Evolutionary conservation across 2,113 vertebrate species (phyloP), one percentile per base, ranked within the genome.

Genomic region (Lonchura striata): DNA sequence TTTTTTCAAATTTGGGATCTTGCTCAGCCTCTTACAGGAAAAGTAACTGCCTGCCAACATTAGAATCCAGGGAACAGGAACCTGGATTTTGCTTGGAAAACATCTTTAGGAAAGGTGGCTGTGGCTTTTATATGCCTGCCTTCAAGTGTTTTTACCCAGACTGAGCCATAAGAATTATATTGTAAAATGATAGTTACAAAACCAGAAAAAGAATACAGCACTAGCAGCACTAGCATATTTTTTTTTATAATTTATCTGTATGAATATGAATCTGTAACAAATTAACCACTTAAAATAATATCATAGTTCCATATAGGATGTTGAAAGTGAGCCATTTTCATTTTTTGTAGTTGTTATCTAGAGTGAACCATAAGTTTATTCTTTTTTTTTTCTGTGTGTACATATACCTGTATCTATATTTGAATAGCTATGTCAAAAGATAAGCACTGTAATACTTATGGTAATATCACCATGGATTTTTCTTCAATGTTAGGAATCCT

Each of bases 1-100:
- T 53, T 90, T 95, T 85, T 86, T 86, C 35, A 64, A n/a, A 56
- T 88, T 83, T 88, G 39, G 41, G 52, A 93, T 92, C 63, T 95
- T 82, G 44, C 59, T 95, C 49, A 89, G 74, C 47, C 44, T 49
- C 7, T 85, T 60, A 39, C 27, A 79, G 77, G 50, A 86, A 77
- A 42, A 92, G n/a, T 71, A 65, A 39, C 24, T 78, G 49, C 9
- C 42, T 86, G 82, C 54, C 90, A 93, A 21, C 33, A 22, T 60
- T 52, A 86, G 52, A 91, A 76, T 86, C 39, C 49, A 69, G 70
- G 23, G 82, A 84, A 46, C 14, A 19, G 28, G 52, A 86, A 53
- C 42, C 49, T 90, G 76, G 41, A 64, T 88, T 77, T 90, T 72
- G 25, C 57, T 90, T 92, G 80, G 68, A 95, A 91, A 66, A 60